phyloP scores from a whole-genome alignment of 2,888 invertebrate species.

The Drosophila longiperda region DNA sequence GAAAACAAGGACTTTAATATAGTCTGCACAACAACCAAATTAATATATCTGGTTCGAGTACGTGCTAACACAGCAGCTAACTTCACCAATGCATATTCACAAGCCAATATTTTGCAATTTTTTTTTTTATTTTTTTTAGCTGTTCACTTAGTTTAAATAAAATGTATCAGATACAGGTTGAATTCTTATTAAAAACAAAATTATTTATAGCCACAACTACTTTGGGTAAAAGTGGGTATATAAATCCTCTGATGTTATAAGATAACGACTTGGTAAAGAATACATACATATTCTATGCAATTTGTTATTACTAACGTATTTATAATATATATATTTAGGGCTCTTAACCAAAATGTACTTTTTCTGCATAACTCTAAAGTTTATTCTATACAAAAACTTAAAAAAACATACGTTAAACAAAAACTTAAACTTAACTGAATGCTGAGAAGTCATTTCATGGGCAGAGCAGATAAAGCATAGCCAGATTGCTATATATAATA shows the following conservation, averaged over 20 bases:
- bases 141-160: slow-evolving; percentile 43
- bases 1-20: neutral
- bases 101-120: neutral
- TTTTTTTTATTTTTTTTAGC: slow-evolving; percentile 10
- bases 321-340: slow-evolving; percentile 34
- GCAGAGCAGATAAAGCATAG: slow-evolving; percentile 31
- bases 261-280: slow-evolving; percentile 19
- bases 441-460: slow-evolving; percentile 2
- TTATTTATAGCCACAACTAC: slow-evolving; percentile 12
- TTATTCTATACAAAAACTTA: slow-evolving; percentile 13
- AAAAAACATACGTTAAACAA: slow-evolving; percentile 25
- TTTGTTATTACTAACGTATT: slow-evolving; percentile 18
- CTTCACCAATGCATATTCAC: neutral
- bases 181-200: slow-evolving; percentile 13
- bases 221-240: slow-evolving; percentile 6
- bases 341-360: slow-evolving; percentile 36
- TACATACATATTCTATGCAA: slow-evolving; percentile 24
- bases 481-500: slow-evolving; percentile 39
- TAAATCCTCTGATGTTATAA: slow-evolving; percentile 15
- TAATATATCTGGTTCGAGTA: neutral
- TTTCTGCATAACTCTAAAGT: slow-evolving; percentile 16
- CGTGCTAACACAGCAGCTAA: neutral
- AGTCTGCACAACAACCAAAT: neutral
- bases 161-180: slow-evolving; percentile 31
- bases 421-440: slow-evolving; percentile 16